These are phyloP conservation scores for Pollenia griseotomentosa DNA, from an alignment of 2,888 invertebrate genomes.

Conservation along the genomic window DNA sequence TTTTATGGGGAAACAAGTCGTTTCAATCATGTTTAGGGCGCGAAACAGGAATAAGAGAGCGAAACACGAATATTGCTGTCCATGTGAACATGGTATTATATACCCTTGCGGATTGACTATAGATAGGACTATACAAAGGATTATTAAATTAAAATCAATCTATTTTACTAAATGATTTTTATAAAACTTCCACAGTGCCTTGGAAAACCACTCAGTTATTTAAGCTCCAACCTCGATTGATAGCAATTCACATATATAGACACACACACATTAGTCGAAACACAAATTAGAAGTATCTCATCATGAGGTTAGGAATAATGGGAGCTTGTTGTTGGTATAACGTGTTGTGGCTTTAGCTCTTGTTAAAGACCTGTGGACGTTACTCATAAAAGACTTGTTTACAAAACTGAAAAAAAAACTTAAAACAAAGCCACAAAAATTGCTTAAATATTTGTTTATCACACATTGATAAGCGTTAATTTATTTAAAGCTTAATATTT, in stretches of 20 bases:
- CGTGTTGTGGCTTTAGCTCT: constrained; percentile 19
- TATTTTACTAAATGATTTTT: too few species aligned
- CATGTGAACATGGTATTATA: too few species aligned
- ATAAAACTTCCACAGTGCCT: not conserved
- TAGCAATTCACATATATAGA: not conserved
- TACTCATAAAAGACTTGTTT: constrained; percentile 18
- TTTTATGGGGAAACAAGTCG: too few species aligned
- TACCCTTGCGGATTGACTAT: too few species aligned
- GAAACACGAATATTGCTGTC: too few species aligned
- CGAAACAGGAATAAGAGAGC: too few species aligned
- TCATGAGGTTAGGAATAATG: constrained; percentile 52
- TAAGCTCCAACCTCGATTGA: constrained; percentile 15
- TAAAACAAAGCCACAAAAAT: constrained; percentile 12
- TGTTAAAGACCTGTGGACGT: not conserved
- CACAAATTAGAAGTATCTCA: constrained; percentile 49
- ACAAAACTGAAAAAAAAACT: constrained; percentile 18
- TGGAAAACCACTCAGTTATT: constrained; percentile 28
- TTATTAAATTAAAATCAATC: too few species aligned
- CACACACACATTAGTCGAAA: not conserved
- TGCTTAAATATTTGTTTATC: constrained; percentile 62
- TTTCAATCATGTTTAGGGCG: too few species aligned
- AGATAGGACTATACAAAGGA: too few species aligned
- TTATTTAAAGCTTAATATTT: constrained; percentile 60
- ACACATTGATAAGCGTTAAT: constrained; percentile 62
- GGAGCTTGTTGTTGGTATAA: constrained; percentile 4